Base-by-base conservation (phyloP, 2,888 invertebrate species). In the Tenthredo notha region DNA sequence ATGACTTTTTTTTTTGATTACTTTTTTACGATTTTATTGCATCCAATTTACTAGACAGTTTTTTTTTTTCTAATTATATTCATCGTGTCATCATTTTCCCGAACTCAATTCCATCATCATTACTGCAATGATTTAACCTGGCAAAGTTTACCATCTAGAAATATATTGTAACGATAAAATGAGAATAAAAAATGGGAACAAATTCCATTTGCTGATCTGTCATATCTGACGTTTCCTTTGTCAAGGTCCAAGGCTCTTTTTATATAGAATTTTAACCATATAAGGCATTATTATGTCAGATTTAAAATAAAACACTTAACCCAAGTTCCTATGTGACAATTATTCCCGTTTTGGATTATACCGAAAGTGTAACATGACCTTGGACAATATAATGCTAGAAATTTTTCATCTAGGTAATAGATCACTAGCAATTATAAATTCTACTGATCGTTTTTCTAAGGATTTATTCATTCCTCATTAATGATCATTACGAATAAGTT, bases 221-320 rank as follows among this genome's bases (percentile, higher is more conserved):
- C 67, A 84, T 83, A 84, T 87, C 80, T 86, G 87, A 86, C 85
- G 83, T 85, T 87, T 86, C 61, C 85, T 85, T 87, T 88, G 86
- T 87, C 86, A 85, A 86, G 58, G 47, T 84, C 58, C 85, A 86
- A 86, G 85, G 86, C 85, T 86, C 74, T 70, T 74, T 72, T 61
- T 75, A 1, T 9, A 4, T 2, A 84, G n/a, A 67, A 25, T 33
- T 67, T 67, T 18, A 67, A 67, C 10, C 61, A 84, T 84, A 67
- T 43, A 47, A 54, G 84, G 12, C 67, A 18, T 67, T 5, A 67
- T 33, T 67, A 7, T 18, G 25, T 2, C 25, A 12, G 4, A 61
- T 25, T 25, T 2, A 25, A 25, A 25, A 61, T 0, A 61, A 21
- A 25, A 61, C 67, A 10, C 18, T 65, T 47, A 5, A 65, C 21